A percentile compares a stretch with the other conserved stretches of the same genome.
Evolutionary conservation across 2,797 vertebrate genomes (phyloP).

Genomic region (Babyrousa celebensis): DNA sequence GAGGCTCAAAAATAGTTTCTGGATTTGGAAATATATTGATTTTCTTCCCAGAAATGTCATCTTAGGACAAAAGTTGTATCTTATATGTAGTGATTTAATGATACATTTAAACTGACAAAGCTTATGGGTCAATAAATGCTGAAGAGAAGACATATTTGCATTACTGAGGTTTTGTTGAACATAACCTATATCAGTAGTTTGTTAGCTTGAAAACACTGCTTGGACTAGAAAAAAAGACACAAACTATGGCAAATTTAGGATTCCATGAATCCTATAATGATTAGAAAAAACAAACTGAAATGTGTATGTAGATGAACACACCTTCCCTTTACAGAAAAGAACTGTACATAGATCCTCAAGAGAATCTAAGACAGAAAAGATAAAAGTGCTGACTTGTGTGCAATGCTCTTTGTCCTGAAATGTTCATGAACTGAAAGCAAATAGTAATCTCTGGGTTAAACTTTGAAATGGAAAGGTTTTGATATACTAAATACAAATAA

Average conservation of each 20-base stretch:
- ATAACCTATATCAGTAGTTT: neutral
- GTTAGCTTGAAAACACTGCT: neutral
- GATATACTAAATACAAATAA: neutral
- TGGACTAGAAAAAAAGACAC: neutral
- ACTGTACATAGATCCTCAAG: neutral
- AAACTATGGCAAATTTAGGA: neutral
- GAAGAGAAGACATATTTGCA: neutral
- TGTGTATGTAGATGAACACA: neutral
- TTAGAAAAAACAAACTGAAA: neutral
- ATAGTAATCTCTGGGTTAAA: neutral
- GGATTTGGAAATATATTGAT: neutral
- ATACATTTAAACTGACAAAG: neutral
- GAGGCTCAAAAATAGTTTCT: neutral
- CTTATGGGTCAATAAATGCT: neutral
- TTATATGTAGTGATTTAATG: neutral
- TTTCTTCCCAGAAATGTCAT: neutral
- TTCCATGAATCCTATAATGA: neutral
- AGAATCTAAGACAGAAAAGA: neutral
- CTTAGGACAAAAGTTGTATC: neutral
- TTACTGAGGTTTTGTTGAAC: neutral
- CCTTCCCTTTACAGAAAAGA: neutral
- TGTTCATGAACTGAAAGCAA: neutral
- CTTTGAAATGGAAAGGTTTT: conserved; percentile 36
- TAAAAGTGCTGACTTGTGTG: neutral
- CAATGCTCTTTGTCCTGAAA: neutral